Evolutionary conservation across 2,888 invertebrate genomes (phyloP).

Genomic region (Drosophila algonquin): DNA sequence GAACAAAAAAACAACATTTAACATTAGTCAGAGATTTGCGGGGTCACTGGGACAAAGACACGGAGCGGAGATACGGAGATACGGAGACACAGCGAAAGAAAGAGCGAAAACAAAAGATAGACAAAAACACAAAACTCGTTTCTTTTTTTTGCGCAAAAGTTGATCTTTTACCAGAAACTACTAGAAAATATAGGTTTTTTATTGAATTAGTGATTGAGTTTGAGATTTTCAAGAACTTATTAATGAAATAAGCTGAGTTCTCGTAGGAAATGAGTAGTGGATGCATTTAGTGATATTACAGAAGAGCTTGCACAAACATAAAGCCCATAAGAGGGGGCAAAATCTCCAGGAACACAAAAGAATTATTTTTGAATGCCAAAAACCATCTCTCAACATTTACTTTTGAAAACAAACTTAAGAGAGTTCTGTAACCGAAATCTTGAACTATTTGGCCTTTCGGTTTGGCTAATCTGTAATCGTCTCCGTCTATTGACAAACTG

Average conservation of each 20-base stretch:
- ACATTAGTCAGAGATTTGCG: constrained; percentile 29
- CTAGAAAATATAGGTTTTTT: background rate
- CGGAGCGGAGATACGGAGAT: background rate
- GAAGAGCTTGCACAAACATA: too few species aligned
- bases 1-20: constrained; percentile 32
- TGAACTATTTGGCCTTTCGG: background rate
- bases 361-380: too few species aligned
- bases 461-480: background rate
- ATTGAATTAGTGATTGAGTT: background rate
- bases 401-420: too few species aligned
- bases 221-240: constrained; percentile 7
- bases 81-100: constrained; percentile 14
- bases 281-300: too few species aligned
- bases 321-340: too few species aligned
- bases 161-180: constrained; percentile 6
- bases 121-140: constrained; percentile 6
- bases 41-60: constrained; percentile 58
- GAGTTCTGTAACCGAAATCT: background rate
- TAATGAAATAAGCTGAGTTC: constrained; percentile 5
- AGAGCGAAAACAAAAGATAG: constrained; percentile 21
- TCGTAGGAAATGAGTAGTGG: background rate
- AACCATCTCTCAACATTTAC: too few species aligned
- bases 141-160: constrained; percentile 36
- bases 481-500: background rate
- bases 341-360: too few species aligned